These are phyloP conservation scores for Dolichomitus sp. DNA, from an alignment of 2,888 invertebrate genomes.

Conservation along the genomic window DNA sequence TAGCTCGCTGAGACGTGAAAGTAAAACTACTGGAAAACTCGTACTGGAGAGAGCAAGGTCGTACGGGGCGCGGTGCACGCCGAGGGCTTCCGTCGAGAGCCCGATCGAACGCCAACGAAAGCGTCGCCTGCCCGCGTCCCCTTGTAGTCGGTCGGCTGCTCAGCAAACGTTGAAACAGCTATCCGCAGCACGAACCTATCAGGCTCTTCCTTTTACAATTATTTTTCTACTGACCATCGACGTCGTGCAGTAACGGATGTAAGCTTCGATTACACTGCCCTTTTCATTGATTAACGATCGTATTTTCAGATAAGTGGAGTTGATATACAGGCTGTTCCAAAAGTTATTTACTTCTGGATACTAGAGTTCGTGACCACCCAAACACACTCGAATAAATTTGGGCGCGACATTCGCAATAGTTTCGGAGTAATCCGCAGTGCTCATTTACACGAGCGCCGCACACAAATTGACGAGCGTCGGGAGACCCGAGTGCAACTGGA, in stretches of 20 bases:
- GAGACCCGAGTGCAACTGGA: no score
- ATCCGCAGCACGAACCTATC: constrained; percentile 14
- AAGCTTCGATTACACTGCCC: constrained; percentile 2
- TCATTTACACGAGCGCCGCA: no score
- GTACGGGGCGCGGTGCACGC: constrained; percentile 51
- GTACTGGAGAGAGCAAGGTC: constrained; percentile 67
- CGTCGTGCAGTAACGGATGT: background rate
- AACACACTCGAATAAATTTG: no score
- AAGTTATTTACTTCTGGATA: no score
- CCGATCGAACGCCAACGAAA: constrained; percentile 70
- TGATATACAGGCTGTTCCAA: background rate
- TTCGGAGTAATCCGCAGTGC: no score
- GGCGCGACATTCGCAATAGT: no score
- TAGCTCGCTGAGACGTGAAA: constrained; percentile 55
- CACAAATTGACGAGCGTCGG: no score
- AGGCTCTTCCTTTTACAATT: constrained; percentile 29
- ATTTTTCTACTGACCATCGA: constrained; percentile 35
- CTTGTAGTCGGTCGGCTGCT: constrained; percentile 31
- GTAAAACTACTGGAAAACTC: constrained; percentile 62
- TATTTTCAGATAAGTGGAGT: background rate
- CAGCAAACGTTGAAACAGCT: constrained; percentile 45
- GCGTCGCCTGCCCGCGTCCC: constrained; percentile 24
- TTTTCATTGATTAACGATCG: constrained; percentile 8
- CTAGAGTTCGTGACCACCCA: no score
- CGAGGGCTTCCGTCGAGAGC: constrained; percentile 71